Percentiles rank a stretch among this genome's conserved stretches.
Evolutionary conservation across 2,113 vertebrate genomes (phyloP).

Genomic region (Chaetura pelagica): DNA sequence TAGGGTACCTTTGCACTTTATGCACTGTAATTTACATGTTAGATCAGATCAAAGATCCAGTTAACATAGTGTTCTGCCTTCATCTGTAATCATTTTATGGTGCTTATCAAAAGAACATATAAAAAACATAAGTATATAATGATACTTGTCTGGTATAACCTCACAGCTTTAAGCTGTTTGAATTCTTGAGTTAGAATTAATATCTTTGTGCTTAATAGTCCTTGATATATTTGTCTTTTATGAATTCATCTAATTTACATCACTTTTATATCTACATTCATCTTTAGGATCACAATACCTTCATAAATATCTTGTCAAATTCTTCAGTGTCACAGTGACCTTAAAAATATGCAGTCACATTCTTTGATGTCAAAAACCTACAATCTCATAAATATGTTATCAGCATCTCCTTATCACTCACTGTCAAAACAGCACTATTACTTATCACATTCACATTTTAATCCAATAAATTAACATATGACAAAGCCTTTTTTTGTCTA

Average conservation of each 20-base stretch:
- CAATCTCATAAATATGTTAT: conserved; percentile 11
- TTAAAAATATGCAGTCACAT: conserved; percentile 30
- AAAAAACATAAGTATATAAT: not conserved
- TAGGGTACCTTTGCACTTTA: not conserved
- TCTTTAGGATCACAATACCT: conserved; percentile 6
- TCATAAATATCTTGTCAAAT: conserved; percentile 34
- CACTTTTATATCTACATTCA: not conserved
- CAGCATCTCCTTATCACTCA: conserved; percentile 19
- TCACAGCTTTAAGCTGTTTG: conserved; percentile 8
- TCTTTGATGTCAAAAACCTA: not conserved
- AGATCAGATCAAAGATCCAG: not conserved
- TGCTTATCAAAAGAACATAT: not conserved
- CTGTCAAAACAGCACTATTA: conserved; percentile 18
- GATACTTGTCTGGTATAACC: not conserved
- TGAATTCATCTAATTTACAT: conserved; percentile 16
- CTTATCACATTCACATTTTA: not conserved
- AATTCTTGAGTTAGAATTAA: not conserved
- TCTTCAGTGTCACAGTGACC: conserved; percentile 17
- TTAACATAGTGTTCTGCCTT: not conserved
- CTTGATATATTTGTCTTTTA: conserved; percentile 43
- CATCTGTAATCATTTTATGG: not conserved
- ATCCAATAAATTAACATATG: not conserved
- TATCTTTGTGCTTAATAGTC: conserved; percentile 21
- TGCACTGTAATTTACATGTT: not conserved
- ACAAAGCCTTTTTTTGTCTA: not conserved